A percentile compares a stretch with the other conserved stretches of the same genome.
phyloP scores from a whole-genome alignment of 2,113 vertebrate genomes.

The Sakesphorus luctuosus region DNA sequence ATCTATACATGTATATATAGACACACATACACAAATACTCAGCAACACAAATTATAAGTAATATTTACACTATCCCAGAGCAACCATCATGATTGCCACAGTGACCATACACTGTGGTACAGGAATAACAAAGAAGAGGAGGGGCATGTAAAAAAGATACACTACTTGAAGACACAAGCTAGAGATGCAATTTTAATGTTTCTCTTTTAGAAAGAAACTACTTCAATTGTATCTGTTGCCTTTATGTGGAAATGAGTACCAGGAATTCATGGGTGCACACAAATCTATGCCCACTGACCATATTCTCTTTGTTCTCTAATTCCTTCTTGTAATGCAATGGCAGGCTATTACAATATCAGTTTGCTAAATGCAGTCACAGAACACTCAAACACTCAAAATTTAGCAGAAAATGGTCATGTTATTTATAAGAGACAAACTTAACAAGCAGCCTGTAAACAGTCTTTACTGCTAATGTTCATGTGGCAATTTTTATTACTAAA shows the following conservation, averaged over 20 bases:
- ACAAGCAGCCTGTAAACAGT: no score
- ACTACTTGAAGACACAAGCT: neutral
- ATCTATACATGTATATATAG: no score
- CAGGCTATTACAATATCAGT: neutral
- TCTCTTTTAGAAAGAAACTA: neutral
- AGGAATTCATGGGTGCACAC: neutral
- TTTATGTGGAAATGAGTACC: neutral
- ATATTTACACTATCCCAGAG: neutral
- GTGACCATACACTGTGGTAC: neutral
- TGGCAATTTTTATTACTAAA: neutral
- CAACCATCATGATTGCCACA: neutral
- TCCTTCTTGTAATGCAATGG: neutral
- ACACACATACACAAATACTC: no score
- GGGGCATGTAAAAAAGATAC: neutral
- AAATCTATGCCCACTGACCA: neutral
- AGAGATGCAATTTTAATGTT: constrained; percentile 5
- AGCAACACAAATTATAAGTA: neutral
- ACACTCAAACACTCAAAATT: neutral
- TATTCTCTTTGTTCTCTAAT: neutral
- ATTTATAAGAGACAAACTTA: neutral
- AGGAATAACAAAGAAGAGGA: neutral
- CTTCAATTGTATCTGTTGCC: neutral
- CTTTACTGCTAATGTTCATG: neutral
- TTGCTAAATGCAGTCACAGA: neutral
- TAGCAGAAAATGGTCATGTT: neutral